A percentile compares a stretch with the other conserved stretches of the same genome.
Conservation (phyloP, 2,113 vertebrate genomes). For the Ameiurus melas region DNA sequence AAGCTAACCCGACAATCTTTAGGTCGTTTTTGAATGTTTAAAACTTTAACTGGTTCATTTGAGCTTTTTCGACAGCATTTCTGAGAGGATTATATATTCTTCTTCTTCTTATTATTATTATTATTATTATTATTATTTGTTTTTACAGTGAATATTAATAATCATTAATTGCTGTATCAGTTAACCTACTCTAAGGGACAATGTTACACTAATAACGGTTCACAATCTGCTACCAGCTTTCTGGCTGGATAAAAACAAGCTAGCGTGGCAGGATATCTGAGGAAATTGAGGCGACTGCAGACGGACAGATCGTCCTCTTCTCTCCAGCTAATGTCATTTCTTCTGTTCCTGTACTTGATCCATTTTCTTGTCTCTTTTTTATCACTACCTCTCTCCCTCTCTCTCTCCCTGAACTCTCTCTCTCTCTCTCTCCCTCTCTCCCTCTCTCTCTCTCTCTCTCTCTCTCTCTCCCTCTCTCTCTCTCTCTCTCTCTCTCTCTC, state of each 20-base stretch:
- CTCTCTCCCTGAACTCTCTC: too few relatives aligned
- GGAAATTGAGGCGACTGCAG: not conserved
- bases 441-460: too few relatives aligned
- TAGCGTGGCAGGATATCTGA: not conserved
- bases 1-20: not conserved
- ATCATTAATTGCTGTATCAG: too few relatives aligned
- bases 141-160: not conserved
- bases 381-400: constrained; percentile 53
- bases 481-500: not conserved
- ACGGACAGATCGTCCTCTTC: not conserved
- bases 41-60: not conserved
- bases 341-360: not conserved
- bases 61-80: not conserved
- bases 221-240: not conserved
- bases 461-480: not conserved
- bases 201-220: not conserved
- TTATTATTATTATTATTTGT: not conserved
- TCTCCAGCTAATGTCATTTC: not conserved
- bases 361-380: not conserved
- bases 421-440: too few relatives aligned
- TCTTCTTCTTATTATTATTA: too few relatives aligned
- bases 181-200: not conserved
- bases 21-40: not conserved
- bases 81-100: not conserved
- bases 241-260: not conserved